Evolutionary conservation across 2,888 invertebrate species (phyloP), one percentile per base, ranked within the genome.

Genomic region (Lithophane leautieri): DNA sequence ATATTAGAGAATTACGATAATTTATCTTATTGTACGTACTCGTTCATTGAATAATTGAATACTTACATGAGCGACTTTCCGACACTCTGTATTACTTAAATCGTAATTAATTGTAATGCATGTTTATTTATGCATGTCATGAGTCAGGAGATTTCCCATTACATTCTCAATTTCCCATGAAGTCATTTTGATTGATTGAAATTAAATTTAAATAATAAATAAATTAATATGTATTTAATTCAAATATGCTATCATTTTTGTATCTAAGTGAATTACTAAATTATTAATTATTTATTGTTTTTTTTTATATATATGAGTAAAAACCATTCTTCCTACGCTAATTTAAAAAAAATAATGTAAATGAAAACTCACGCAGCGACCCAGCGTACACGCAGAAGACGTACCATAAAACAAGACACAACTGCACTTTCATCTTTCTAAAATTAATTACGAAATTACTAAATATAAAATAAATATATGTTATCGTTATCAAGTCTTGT

Each of bases 311-410:
- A 34, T 34, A 0, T 34, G 34, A 34, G 34, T 34, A 4, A 63
- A 60, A 69, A 16, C 22, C 1, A 11, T 40, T 56, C 14, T n/a
- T 16, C 1, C 3, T 14, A 34, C 12, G 2, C 3, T 19, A 19
- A 61, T 9, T 34, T 8, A 47, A 44, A 25, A 25, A 78, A 52
- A 60, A 28, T n/a, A 40, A 34, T 34, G 34, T 34, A 68, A 67
- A 62, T 9, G 6, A 68, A 80, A 70, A 95, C 95, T 95, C 81
- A 95, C 95, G 95, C 70, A 95, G 79, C 8, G 82, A 86, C n/a
- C 91, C 93, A 47, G 92, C 94, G 42, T 72, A 81, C 0, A 87
- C 89, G 56, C 87, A 85, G 25, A 88, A 89, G 47, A 89, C 78
- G 74, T 86, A 89, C 84, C 88, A 88, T 63, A 90, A 86, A 28